Evolutionary conservation across 2,113 vertebrate species (phyloP), one percentile per base, ranked within the genome.

Genomic region (Cheirogaleus medius): DNA sequence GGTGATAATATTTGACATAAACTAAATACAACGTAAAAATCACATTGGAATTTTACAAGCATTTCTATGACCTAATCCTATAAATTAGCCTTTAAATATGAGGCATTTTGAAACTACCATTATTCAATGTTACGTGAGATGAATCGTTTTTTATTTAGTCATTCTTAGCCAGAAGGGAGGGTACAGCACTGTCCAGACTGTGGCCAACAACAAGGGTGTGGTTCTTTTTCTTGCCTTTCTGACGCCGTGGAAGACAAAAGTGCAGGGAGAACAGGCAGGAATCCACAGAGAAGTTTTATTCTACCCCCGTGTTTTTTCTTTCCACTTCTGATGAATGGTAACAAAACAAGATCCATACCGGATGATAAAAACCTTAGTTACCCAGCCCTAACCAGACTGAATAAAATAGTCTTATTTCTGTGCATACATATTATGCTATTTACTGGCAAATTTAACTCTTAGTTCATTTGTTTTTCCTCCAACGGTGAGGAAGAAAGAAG

Each of bases 61-160:
- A 60, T 87, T 82, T 83, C 89, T 91, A 60, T 97, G 95, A 96
- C 91, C 96, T 97, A 78, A 95, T 85, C 83, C 54, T 91, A 29
- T 84, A 91, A 97, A 32, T 71, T 63, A 87, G 95, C 73, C 87
- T 97, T 96, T 84, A 49, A 95, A 93, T 71, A 68, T 29, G 54
- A 96, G 71, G 74, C 87, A 93, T 95, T 95, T 83, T 77, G 96
- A 97, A 95, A 93, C 83, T 81, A 49, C 74, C 90, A 81, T 93
- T 93, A 90, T 78, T 76, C 86, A 73, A 8, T n/a, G 84, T 95
- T 91, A 94, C 52, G 42, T 84, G 97, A 97, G 95, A 90, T 18
- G 49, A 74, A 90, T 44, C n/a, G 32, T 49, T 85, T 94, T n/a
- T 92, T 52, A 85, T 93, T 77, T 54, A 27, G 15, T 90, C 85